Base-by-base conservation (phyloP, 1,140 invertebrate species). In the Dinoponera quadriceps region DNA sequence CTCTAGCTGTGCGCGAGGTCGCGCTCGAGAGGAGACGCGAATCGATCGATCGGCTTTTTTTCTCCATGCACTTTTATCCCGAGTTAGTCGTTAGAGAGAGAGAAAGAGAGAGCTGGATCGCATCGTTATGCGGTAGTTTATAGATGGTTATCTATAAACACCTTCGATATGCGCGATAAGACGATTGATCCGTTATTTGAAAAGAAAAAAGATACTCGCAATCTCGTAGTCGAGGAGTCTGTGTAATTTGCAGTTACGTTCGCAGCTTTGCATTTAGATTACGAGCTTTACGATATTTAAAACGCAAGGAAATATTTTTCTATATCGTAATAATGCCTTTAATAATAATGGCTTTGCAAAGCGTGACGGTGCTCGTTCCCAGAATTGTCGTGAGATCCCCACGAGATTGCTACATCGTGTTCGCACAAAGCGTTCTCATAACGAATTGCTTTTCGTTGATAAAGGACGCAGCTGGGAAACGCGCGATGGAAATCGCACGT, bases 1-100 rank as follows among this genome's bases (percentile, higher is more conserved):
- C 62, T 77, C 49, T 14, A 55, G 29, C 20, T 38, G 38, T 4
- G 7, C 38, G 38, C 38, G 48, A 77, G 60, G 48, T 77, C 60
- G 44, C 60, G 22, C 20, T 55, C 14, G 51, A 77, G 59, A 77
- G 73, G 48, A 54, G 27, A 55, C 74, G 22, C 59, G 44, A 9
- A 75, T 75, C 73, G 74, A 77, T 77, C 48, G 62, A 66, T 77
- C 59, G 3, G 27, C 27, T 55, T 77, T 44, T 44, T 44, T 44
- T 33, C 16, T 66, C 14, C 62, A 16, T 54, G 38, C 27, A 27
- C 20, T 66, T 18, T 4, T n/a, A 22, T 4, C 4, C 44, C 51
- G 27, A 75, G n/a, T 75, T 44, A 75, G 57, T 44, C 51, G 73
- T 75, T 63, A 63, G 49, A 51, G n/a, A n/a, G n/a, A n/a, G n/a